Percentiles rank a stretch among this genome's conserved stretches.
Conservation (phyloP, 2,888 invertebrate genomes). For the Cephus runcator region DNA sequence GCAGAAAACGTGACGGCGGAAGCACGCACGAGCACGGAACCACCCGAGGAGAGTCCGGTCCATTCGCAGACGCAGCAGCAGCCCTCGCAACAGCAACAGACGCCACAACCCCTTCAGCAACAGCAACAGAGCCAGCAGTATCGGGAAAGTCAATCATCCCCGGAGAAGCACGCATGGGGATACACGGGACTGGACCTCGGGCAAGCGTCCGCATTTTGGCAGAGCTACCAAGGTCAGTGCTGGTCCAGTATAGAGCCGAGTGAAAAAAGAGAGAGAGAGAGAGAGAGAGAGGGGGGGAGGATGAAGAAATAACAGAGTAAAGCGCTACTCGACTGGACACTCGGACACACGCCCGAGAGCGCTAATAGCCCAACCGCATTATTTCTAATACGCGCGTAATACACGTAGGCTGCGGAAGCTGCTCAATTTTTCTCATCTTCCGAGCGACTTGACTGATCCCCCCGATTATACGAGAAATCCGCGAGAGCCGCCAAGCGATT, state of each 20-base stretch:
- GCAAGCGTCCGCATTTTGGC: conserved; percentile 86
- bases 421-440: conserved; percentile 63
- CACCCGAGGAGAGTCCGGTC: conserved; percentile 58
- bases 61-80: conserved; percentile 50
- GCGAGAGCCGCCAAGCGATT: background rate
- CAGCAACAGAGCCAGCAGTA: conserved; percentile 63
- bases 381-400: conserved; percentile 16
- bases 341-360: conserved; percentile 18
- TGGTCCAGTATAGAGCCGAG: background rate
- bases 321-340: conserved; percentile 4
- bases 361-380: conserved; percentile 61
- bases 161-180: conserved; percentile 73
- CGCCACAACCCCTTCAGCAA: conserved; percentile 57
- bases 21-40: conserved; percentile 57
- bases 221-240: conserved; percentile 87
- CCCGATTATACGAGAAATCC: conserved; percentile 9
- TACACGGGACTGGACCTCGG: conserved; percentile 82
- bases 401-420: conserved; percentile 35
- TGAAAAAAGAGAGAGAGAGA: background rate
- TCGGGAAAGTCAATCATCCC: conserved; percentile 60
- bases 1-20: conserved; percentile 58
- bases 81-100: conserved; percentile 39
- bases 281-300: background rate
- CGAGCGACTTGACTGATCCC: conserved; percentile 50
- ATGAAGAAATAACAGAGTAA: conserved; percentile 5